These are phyloP conservation scores for Eretmocerus hayati DNA, from an alignment of 2,888 invertebrate species.

Conservation along the genomic window DNA sequence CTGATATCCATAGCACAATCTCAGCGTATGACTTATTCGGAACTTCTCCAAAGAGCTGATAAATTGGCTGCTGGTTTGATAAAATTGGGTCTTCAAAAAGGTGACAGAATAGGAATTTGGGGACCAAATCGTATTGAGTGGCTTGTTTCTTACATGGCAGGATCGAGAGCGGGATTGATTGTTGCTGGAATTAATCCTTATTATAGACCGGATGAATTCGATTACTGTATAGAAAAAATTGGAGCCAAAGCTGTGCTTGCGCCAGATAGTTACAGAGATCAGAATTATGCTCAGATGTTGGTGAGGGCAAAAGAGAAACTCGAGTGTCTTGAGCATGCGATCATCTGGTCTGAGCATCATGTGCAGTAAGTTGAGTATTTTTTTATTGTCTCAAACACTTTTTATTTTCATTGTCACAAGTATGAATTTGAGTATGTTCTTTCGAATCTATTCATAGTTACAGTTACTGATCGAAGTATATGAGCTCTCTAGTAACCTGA, in stretches of 20 bases:
- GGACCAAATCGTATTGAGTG: conserved; percentile 72
- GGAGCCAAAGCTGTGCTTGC: conserved; percentile 61
- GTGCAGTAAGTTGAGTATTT: conserved; percentile 29
- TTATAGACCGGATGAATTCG: conserved; percentile 62
- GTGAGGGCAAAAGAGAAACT: conserved; percentile 45
- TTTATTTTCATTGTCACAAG: too few relatives aligned
- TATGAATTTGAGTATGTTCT: too few relatives aligned
- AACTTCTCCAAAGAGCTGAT: conserved; percentile 58
- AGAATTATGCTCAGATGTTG: conserved; percentile 63
- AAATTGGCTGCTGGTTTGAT: conserved; percentile 64
- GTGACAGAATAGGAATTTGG: conserved; percentile 75
- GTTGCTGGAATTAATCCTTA: conserved; percentile 73
- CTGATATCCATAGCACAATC: conserved; percentile 51
- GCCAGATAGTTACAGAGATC: conserved; percentile 56
- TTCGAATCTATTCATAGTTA: too few relatives aligned
- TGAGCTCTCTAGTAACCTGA: too few relatives aligned
- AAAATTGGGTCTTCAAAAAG: conserved; percentile 61
- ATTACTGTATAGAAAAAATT: conserved; percentile 66
- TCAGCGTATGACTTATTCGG: conserved; percentile 50
- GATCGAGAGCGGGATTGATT: conserved; percentile 64
- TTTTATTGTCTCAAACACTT: background rate
- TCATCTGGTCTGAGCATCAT: conserved; percentile 33
- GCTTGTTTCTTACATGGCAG: conserved; percentile 65
- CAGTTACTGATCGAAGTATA: too few relatives aligned
- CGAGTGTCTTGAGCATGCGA: conserved; percentile 52